Evolutionary conservation across 1,140 invertebrate species (phyloP), one percentile per base, ranked within the genome.

Genomic region (Carposina sasakii): DNA sequence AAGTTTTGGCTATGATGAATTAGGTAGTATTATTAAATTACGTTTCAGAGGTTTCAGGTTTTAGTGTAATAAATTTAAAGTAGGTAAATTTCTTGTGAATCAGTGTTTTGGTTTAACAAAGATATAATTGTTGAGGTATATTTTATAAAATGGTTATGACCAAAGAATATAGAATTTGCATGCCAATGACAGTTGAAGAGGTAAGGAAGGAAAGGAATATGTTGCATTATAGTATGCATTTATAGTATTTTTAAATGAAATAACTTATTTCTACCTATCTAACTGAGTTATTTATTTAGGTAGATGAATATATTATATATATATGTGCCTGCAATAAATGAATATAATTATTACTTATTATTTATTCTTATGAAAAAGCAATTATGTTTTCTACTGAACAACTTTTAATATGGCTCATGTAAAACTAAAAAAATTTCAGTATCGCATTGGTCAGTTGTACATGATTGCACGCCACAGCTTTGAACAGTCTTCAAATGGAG

Each of bases 391-490:
- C 5, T 6, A 26, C 24, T 26, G 5, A 26, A 26, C 5, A 12
- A 5, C 24, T 12, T 26, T 26, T 12, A 26, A 26, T 6, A 26
- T 26, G n/a, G n/a, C 24, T 12, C 24, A 26, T 26, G 24, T 12
- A 26, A 26, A 26, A 26, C 24, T 26, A 6, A 12, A 26, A 6
- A 26, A 26, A 45, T 85, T 87, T 44, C 72, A 97, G 95, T 98
- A 98, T 81, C 90, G 90, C 42, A 92, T 97, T 71, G 96, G 95
- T 0, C 96, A 98, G 67, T 86, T 98, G 41, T 97, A 96, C 81
- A 98, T 97, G 96, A 97, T 97, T 66, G 94, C 95, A 3, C 90
- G 95, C 50, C 96, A 98, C 67, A 96, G 95, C 76, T 90, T 92
- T 67, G 95, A 97, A 67, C 95, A 98, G 67, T 96, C 94, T 8